A percentile compares a stretch with the other conserved stretches of the same genome.
These are phyloP conservation scores for Hapalemur alaotrensis DNA, from an alignment of 2,797 vertebrate genomes.

Conservation along the genomic window DNA sequence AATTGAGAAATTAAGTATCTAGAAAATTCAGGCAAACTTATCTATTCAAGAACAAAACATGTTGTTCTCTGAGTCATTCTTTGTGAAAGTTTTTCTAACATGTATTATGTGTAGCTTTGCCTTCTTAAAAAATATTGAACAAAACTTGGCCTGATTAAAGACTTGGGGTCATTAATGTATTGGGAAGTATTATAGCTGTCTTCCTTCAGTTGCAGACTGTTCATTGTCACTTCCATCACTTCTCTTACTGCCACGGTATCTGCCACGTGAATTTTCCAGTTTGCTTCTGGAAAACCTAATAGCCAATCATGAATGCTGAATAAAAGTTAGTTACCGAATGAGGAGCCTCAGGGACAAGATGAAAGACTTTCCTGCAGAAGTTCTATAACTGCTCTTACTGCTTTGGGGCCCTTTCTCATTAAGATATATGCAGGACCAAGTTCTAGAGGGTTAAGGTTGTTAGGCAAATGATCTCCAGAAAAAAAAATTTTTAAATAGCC, in stretches of 20 bases:
- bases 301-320: neutral
- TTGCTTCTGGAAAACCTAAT: slow-evolving; percentile 10
- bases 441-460: slow-evolving; percentile 8
- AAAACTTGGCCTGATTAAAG: slow-evolving; percentile 10
- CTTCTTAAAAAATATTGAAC: slow-evolving; percentile 17
- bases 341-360: neutral
- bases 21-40: neutral
- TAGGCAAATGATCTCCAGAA: neutral
- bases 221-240: neutral
- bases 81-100: slow-evolving; percentile 18
- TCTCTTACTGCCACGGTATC: slow-evolving; percentile 3
- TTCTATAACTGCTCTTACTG: neutral
- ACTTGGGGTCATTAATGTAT: neutral
- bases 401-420: neutral
- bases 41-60: slow-evolving; percentile 26
- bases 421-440: neutral
- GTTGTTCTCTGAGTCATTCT: slow-evolving; percentile 12
- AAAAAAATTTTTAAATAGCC: neutral
- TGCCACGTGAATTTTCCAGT: neutral
- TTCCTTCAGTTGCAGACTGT: neutral
- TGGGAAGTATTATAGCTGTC: slow-evolving; percentile 11
- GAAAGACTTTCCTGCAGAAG: neutral
- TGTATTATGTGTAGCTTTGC: neutral
- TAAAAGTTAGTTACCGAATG: neutral
- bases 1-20: neutral